These are phyloP conservation scores for Danio jaintianensis DNA, from an alignment of 2,797 vertebrate genomes.

Conservation along the genomic window DNA sequence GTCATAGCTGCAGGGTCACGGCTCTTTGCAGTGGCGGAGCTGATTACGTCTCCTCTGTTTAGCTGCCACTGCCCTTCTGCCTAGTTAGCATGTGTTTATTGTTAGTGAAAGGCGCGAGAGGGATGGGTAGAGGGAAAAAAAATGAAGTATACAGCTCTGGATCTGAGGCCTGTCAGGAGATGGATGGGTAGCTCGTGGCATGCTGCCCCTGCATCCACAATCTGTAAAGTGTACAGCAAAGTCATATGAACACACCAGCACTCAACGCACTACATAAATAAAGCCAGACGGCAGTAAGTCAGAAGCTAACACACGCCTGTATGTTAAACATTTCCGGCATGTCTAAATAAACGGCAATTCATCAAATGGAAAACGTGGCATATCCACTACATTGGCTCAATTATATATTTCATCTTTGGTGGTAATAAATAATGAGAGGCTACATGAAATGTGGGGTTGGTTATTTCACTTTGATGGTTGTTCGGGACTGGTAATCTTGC, in stretches of 20 bases:
- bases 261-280: conserved; percentile 51
- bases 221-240: conserved; percentile 56
- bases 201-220: conserved; percentile 54
- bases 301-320: conserved; percentile 23
- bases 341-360: conserved; percentile 53
- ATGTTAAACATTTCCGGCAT: conserved; percentile 48
- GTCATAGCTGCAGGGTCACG: conserved; percentile 42
- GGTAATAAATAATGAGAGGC: conserved; percentile 45
- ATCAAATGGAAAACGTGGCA: conserved; percentile 46
- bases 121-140: conserved; percentile 31
- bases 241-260: conserved; percentile 51
- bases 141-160: conserved; percentile 39
- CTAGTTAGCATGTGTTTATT: conserved; percentile 52
- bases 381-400: conserved; percentile 41
- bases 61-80: conserved; percentile 37
- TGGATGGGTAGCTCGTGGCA: conserved; percentile 56
- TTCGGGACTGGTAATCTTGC: conserved; percentile 40
- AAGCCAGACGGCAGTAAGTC: conserved; percentile 46
- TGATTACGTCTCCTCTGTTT: conserved; percentile 49
- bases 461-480: conserved; percentile 48
- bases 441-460: conserved; percentile 35
- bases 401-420: conserved; percentile 42
- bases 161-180: conserved; percentile 55
- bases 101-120: conserved; percentile 44
- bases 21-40: conserved; percentile 49